phyloP scores from a whole-genome alignment of 2,113 vertebrate species.

The Paratilapia polleni region DNA sequence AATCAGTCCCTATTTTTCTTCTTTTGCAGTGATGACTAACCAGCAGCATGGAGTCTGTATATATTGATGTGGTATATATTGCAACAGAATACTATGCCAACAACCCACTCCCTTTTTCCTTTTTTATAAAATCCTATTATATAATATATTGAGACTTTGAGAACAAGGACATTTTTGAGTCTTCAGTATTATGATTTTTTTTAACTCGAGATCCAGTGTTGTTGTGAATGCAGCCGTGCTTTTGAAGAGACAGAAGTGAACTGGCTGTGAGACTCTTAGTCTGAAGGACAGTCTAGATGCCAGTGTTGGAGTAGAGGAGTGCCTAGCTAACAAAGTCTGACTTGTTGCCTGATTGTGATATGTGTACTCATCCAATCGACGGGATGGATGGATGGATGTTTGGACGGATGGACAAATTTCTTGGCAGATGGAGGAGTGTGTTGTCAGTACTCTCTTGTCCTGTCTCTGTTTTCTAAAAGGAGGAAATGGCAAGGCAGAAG shows the following conservation, averaged over 20 bases:
- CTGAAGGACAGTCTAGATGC: conserved; percentile 58
- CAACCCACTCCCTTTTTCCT: conserved; percentile 77
- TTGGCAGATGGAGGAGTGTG: conserved; percentile 43
- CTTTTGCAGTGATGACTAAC: conserved; percentile 91
- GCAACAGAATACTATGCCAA: conserved; percentile 76
- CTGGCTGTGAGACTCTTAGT: conserved; percentile 38
- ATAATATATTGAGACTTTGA: conserved; percentile 91
- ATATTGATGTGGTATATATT: conserved; percentile 90
- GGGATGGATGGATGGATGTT: conserved; percentile 25
- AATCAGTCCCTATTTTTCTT: conserved; percentile 55
- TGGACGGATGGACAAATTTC: conserved; percentile 46
- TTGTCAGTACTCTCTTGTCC: conserved; percentile 66
- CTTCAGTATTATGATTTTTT: conserved; percentile 53
- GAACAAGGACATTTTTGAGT: conserved; percentile 60
- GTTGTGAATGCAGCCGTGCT: conserved; percentile 35
- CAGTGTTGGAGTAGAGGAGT: conserved; percentile 43
- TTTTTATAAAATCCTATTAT: conserved; percentile 85
- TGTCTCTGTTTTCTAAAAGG: conserved; percentile 75
- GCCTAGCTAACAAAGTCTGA: conserved; percentile 69
- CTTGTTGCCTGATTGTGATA: conserved; percentile 50
- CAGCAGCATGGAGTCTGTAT: conserved; percentile 86
- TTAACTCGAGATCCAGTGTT: conserved; percentile 41
- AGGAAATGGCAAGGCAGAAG: conserved; percentile 76
- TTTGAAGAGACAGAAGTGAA: conserved; percentile 37
- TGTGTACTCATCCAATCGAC: conserved; percentile 42